These are phyloP conservation scores for Anguilla obscura DNA, from an alignment of 2,797 vertebrate genomes.

Conservation along the genomic window DNA sequence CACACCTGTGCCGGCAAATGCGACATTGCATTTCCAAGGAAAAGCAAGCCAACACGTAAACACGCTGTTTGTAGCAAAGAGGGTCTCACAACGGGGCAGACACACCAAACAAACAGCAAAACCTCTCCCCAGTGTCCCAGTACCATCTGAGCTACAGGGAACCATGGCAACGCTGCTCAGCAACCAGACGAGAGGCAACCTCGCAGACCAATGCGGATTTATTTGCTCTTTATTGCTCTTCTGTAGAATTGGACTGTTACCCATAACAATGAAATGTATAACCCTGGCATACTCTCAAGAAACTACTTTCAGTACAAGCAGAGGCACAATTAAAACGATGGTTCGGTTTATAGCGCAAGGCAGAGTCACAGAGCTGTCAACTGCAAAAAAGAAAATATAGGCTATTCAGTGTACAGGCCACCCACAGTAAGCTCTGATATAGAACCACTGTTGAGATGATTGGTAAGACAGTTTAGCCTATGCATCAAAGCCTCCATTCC, in stretches of 20 bases:
- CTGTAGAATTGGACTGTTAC: not conserved
- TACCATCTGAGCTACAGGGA: not conserved
- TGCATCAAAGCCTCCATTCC: too few relatives aligned
- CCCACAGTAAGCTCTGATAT: not conserved
- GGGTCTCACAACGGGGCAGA: not conserved
- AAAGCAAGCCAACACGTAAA: not conserved
- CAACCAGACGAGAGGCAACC: not conserved
- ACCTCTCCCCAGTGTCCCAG: not conserved
- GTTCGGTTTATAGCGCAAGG: not conserved
- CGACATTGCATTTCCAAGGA: not conserved
- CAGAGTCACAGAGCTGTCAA: not conserved
- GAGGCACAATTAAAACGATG: not conserved
- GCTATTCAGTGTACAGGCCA: not conserved
- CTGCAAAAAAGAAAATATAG: not conserved
- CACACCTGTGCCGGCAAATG: not conserved
- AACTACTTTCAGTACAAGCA: not conserved
- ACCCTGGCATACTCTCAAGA: not conserved
- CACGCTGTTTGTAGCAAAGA: not conserved
- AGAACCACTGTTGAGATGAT: not conserved
- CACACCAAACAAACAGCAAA: not conserved
- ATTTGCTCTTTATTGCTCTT: not conserved
- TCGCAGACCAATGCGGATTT: not conserved
- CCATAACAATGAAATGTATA: not conserved
- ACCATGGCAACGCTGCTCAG: slow-evolving; percentile 8
- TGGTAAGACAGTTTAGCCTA: too few relatives aligned